Base-by-base conservation (phyloP, 2,888 invertebrate species). In the Eubasilissa splendida region DNA sequence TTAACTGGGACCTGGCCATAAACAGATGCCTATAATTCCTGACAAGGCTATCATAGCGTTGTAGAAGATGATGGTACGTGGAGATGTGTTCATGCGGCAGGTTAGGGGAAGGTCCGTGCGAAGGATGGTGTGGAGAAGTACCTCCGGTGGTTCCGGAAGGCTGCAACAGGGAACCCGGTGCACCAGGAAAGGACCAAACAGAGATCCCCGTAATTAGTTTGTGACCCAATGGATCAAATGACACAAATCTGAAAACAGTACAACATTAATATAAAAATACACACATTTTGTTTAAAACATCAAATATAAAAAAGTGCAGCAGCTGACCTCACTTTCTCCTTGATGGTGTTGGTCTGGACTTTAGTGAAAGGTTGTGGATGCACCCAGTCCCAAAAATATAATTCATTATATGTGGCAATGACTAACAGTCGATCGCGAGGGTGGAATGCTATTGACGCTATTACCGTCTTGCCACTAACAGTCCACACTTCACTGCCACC, bases 321-420 rank as follows among this genome's bases (percentile, higher is more conserved):
- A 56, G 86, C 90, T 85, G 87, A 95, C 95, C 95, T 92, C 85
- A 96, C 95, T 93, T 95, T 95, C 88, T 96, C 96, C 87, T 93
- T 94, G 33, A 93, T 91, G 86, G 93, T 93, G 83, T 91, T 92
- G n/a, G 96, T 96, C 54, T 92, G 91, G 81, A 95, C 93, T 86
- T 93, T 93, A 74, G 94, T 93, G 86, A 95, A 95, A 0, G 95
- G 95, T 80, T 94, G 92, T 1, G 94, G 92, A 85, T 93, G 92
- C 85, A 93, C 94, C 96, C 97, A 97, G 86, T 97, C 96, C 97
- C 97, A 97, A 88, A 97, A 96, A 87, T 95, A 94, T 9, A 97
- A 90, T 87, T 95, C 94, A 89, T 96, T 96, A 86, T 92, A 93
- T 0, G 96, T 95, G 31, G 96, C 96, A 85, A 97, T 95, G n/a